A percentile compares a stretch with the other conserved stretches of the same genome.
Conservation (phyloP, 1,140 invertebrate genomes). For the Ooceraea biroi region DNA sequence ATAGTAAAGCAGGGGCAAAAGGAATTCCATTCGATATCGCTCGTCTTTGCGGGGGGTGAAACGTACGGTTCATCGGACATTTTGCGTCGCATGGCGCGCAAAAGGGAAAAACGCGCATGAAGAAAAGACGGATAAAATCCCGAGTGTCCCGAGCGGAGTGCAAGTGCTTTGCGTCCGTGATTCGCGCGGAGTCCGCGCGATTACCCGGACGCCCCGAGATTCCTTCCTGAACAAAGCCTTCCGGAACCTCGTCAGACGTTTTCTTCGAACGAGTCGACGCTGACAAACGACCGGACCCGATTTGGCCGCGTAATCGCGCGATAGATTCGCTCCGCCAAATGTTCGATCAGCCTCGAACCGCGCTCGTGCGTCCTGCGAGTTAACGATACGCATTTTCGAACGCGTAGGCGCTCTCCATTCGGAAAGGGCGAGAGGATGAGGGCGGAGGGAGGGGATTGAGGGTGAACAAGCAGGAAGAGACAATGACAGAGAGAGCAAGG, state of each 20-base stretch:
- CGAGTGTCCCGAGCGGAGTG: neutral
- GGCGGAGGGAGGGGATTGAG: neutral
- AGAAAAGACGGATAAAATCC: neutral
- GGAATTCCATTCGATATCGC: neutral
- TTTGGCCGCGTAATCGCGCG: constrained; percentile 7
- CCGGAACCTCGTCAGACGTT: neutral
- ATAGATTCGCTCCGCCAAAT: constrained; percentile 4
- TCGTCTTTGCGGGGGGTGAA: neutral
- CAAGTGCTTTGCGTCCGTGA: neutral
- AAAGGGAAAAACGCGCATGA: neutral
- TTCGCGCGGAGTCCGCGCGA: neutral
- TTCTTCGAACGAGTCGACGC: neutral
- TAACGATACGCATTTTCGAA: constrained; percentile 12
- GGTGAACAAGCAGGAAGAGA: neutral
- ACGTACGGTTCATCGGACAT: neutral
- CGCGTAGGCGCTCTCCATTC: constrained; percentile 1
- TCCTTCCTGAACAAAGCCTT: neutral
- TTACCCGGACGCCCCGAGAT: neutral
- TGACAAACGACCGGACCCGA: constrained; percentile 20
- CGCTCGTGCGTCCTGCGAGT: neutral
- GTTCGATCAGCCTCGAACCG: constrained; percentile 1
- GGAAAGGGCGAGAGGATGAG: neutral
- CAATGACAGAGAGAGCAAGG: neutral
- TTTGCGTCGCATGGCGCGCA: neutral
- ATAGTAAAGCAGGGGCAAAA: neutral